Percentiles rank a stretch among this genome's conserved stretches.
phyloP scores from a whole-genome alignment of 1,140 invertebrate species.

The Teleopsis dalmanni region DNA sequence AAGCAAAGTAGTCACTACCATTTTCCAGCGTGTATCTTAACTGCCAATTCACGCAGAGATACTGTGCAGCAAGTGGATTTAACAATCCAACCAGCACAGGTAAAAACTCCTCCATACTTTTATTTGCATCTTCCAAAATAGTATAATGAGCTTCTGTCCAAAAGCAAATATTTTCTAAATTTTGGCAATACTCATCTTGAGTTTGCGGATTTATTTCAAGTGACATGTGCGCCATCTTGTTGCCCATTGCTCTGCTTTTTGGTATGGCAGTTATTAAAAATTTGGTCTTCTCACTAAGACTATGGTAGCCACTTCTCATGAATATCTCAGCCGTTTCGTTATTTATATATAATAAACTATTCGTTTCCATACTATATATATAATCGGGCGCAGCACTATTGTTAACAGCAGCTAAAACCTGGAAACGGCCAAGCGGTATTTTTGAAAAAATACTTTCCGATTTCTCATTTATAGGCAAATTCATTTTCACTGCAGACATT shows the following conservation, averaged over 20 bases:
- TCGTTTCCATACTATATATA: conserved; percentile 34
- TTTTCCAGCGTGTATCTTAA: conserved; percentile 25
- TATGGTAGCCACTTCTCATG: conserved; percentile 29
- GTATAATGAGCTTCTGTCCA: conserved; percentile 30
- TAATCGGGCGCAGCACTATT: conserved; percentile 29
- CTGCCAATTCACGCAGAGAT: conserved; percentile 24
- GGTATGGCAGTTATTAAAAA: conserved; percentile 24
- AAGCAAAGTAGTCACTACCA: conserved; percentile 22
- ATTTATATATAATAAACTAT: conserved; percentile 28
- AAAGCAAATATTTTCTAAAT: conserved; percentile 39
- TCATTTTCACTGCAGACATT: conserved; percentile 32
- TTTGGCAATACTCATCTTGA: conserved; percentile 23
- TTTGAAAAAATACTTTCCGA: conserved; percentile 41
- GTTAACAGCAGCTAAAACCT: conserved; percentile 24
- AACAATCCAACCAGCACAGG: conserved; percentile 27
- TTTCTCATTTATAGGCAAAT: conserved; percentile 37
- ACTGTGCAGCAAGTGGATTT: conserved; percentile 28
- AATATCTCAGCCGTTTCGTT: conserved; percentile 30
- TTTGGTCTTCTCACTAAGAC: conserved; percentile 17
- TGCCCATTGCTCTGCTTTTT: not conserved
- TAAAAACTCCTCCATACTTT: conserved; percentile 12
- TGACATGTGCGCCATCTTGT: conserved; percentile 26
- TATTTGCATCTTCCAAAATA: conserved; percentile 23
- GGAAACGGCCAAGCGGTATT: conserved; percentile 38
- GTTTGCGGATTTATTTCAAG: conserved; percentile 25